These are phyloP conservation scores for Henricia sp. DNA, from an alignment of 53 echinoderm and acorn worm species.

Conservation along the genomic window DNA sequence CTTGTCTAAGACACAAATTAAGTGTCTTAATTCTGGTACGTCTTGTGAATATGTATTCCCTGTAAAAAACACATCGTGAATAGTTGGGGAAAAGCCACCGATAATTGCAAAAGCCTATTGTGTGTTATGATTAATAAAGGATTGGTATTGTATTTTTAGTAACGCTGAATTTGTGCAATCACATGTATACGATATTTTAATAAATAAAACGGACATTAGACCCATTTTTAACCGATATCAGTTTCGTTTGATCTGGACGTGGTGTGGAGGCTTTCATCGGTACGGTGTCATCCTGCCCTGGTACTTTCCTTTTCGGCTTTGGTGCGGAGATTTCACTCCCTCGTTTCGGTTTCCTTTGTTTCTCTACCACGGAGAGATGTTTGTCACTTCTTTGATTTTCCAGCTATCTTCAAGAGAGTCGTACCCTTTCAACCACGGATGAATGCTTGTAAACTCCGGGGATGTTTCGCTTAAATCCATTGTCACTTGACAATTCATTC, in stretches of 20 bases:
- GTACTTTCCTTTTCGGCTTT: background rate
- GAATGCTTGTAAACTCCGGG: background rate
- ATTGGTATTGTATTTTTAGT: too few relatives aligned
- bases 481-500: background rate
- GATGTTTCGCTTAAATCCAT: background rate
- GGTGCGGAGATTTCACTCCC: background rate
- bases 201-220: background rate
- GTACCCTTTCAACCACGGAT: background rate
- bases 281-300: too few relatives aligned
- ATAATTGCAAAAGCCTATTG: too few relatives aligned
- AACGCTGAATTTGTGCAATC: slow-evolving; percentile 51
- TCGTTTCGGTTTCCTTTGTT: background rate
- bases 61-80: too few relatives aligned
- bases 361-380: background rate
- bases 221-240: background rate
- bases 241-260: background rate
- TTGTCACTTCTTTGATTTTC: background rate
- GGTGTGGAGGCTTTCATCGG: background rate
- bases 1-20: too few relatives aligned
- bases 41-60: too few relatives aligned
- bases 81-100: too few relatives aligned
- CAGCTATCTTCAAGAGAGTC: too few relatives aligned
- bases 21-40: too few relatives aligned
- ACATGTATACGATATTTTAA: slow-evolving; percentile 15
- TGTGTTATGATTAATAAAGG: too few relatives aligned